Evolutionary conservation across 2,113 vertebrate genomes (phyloP).

Genomic region (Coptodon rendalli): DNA sequence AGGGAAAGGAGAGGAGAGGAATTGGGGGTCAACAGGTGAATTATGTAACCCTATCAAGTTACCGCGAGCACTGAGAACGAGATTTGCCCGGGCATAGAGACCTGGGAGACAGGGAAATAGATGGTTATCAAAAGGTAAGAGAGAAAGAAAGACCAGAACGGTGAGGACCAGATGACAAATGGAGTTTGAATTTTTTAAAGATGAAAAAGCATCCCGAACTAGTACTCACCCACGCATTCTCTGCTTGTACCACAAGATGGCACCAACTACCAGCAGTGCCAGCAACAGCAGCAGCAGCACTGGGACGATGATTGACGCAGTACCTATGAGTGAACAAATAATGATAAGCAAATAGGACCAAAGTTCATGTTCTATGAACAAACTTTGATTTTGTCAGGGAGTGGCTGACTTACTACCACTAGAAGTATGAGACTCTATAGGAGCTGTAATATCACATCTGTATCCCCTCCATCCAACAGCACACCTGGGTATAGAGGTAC

Average conservation of each 20-base stretch:
- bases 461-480: conserved; percentile 60
- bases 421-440: conserved; percentile 14
- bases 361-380: neutral
- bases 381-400: neutral
- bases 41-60: conserved; percentile 65
- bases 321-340: conserved; percentile 57
- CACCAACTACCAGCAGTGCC: conserved; percentile 77
- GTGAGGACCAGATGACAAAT: conserved; percentile 24
- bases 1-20: neutral
- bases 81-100: conserved; percentile 72
- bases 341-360: neutral
- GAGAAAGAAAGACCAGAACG: conserved; percentile 15
- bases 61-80: conserved; percentile 73
- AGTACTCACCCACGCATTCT: conserved; percentile 89
- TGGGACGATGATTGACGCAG: conserved; percentile 81
- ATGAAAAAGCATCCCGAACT: fast-evolving
- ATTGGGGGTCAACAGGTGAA: conserved; percentile 23
- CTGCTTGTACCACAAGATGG: conserved; percentile 89
- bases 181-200: neutral
- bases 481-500: conserved; percentile 58
- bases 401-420: conserved; percentile 57
- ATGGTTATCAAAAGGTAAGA: conserved; percentile 53
- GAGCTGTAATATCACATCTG: conserved; percentile 51
- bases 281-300: conserved; percentile 80
- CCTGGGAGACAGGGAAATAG: conserved; percentile 75